Conservation (phyloP, 2,113 vertebrate species). For the Dromiciops gliroides region DNA sequence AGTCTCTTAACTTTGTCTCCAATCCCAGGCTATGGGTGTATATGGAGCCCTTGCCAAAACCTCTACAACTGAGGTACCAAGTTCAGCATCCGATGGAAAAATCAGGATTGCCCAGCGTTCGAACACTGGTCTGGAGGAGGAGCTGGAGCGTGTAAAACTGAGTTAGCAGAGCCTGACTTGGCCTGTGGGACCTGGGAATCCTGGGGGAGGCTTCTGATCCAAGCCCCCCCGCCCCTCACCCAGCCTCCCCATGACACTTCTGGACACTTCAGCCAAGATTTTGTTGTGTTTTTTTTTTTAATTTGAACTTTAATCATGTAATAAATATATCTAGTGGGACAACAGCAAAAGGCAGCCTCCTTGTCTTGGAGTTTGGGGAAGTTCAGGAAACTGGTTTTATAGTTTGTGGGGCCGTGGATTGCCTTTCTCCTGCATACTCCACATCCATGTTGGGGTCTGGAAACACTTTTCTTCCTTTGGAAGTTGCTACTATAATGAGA, state of each 20-base stretch:
- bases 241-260: slow-evolving; percentile 5
- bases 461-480: slow-evolving; percentile 42
- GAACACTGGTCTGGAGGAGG: slow-evolving; percentile 56
- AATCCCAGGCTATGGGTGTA: slow-evolving; percentile 84
- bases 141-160: slow-evolving; percentile 69
- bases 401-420: slow-evolving; percentile 10
- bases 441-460: background rate
- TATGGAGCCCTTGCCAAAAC: slow-evolving; percentile 84
- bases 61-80: slow-evolving; percentile 12
- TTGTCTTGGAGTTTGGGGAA: slow-evolving; percentile 64
- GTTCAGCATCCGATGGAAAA: slow-evolving; percentile 42
- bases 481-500: background rate
- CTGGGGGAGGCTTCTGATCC: background rate
- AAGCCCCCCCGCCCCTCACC: slow-evolving; percentile 33
- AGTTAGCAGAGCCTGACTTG: slow-evolving; percentile 59
- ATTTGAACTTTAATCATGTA: slow-evolving; percentile 82
- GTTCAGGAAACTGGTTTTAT: slow-evolving; percentile 21
- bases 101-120: slow-evolving; percentile 48
- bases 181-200: slow-evolving; percentile 34
- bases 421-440: background rate
- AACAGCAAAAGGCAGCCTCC: slow-evolving; percentile 55
- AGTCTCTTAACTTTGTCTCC: background rate
- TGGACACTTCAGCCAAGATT: slow-evolving; percentile 35
- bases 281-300: slow-evolving; percentile 81
- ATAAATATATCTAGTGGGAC: slow-evolving; percentile 78